These are phyloP conservation scores for Macroramphosus scolopax DNA, from an alignment of 2,797 vertebrate genomes.

Conservation along the genomic window DNA sequence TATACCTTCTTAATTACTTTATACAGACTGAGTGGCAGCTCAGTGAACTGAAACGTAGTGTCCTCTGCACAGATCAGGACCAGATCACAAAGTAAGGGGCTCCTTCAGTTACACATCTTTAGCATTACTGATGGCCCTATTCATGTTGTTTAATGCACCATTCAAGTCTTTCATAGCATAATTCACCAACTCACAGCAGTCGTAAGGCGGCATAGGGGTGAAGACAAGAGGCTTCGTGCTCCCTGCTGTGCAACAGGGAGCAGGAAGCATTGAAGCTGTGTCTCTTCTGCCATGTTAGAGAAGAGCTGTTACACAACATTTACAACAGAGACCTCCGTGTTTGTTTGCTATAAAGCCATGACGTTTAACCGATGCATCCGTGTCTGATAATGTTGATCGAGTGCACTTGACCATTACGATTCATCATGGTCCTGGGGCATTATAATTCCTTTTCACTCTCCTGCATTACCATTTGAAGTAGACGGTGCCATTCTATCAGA, in stretches of 20 bases:
- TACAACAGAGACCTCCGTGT: neutral
- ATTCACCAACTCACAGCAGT: neutral
- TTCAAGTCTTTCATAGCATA: neutral
- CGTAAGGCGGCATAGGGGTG: too few species aligned
- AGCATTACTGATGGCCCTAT: neutral
- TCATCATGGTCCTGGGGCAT: too few species aligned
- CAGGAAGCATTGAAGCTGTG: neutral
- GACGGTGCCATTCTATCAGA: too few species aligned
- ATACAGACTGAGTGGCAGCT: constrained; percentile 15
- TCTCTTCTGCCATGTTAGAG: constrained; percentile 2
- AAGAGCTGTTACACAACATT: neutral
- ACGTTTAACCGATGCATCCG: too few species aligned
- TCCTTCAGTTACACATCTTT: neutral
- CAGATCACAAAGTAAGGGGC: constrained; percentile 12
- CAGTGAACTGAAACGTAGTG: constrained; percentile 2
- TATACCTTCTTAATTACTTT: constrained; percentile 8
- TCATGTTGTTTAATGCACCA: neutral
- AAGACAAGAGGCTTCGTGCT: too few species aligned
- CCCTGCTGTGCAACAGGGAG: neutral
- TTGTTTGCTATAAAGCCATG: too few species aligned
- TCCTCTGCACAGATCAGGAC: constrained; percentile 11
- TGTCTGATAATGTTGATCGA: too few species aligned
- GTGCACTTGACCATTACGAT: too few species aligned
- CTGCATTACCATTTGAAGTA: too few species aligned
- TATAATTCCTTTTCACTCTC: too few species aligned